Conservation (phyloP, 2,888 invertebrate genomes). For the Ophion ventricosus region DNA sequence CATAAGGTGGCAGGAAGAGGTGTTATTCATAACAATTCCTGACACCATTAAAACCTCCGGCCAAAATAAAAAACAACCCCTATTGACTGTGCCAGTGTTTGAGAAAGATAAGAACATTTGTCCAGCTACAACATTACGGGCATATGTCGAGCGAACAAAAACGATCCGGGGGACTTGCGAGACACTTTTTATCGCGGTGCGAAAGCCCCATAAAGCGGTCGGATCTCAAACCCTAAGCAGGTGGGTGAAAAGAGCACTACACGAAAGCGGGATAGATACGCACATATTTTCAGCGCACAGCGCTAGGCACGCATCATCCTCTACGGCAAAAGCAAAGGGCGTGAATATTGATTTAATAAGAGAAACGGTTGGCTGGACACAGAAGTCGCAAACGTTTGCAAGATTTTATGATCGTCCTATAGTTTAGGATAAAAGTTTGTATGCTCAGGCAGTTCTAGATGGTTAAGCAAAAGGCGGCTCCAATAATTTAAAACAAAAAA, state of each 20-base stretch:
- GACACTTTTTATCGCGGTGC: slow-evolving; percentile 50
- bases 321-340: too few relatives aligned
- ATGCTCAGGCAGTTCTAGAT: too few relatives aligned
- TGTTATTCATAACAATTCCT: slow-evolving; percentile 10
- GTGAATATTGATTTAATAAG: too few relatives aligned
- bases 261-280: slow-evolving; percentile 20
- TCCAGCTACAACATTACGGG: neutral
- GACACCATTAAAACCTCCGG: slow-evolving; percentile 26
- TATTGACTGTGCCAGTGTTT: slow-evolving; percentile 5
- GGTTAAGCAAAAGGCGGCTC: too few relatives aligned
- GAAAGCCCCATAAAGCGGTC: slow-evolving; percentile 9
- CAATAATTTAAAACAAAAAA: too few relatives aligned
- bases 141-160: neutral
- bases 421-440: too few relatives aligned
- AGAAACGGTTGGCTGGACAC: too few relatives aligned
- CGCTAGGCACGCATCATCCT: too few relatives aligned
- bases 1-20: neutral
- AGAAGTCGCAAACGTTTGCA: too few relatives aligned
- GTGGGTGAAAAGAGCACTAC: neutral
- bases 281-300: too few relatives aligned
- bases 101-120: slow-evolving; percentile 6
- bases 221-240: slow-evolving; percentile 12
- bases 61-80: slow-evolving; percentile 5
- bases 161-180: neutral
- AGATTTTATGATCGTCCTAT: too few relatives aligned